Conservation (phyloP, 2,797 vertebrate genomes). For the Urophycis tenuis region DNA sequence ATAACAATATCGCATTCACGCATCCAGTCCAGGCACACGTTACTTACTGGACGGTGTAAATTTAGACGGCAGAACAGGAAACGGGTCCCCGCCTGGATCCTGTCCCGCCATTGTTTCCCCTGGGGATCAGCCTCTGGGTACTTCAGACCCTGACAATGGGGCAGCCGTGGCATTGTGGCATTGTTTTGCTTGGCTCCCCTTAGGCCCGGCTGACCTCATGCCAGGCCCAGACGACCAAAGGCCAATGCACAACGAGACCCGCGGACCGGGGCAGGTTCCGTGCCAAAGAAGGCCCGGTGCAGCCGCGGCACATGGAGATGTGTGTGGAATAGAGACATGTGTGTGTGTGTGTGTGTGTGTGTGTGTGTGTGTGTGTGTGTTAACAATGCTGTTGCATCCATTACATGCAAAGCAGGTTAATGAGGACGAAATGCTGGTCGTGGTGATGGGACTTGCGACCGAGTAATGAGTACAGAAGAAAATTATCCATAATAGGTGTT, state of each 20-base stretch:
- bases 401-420: background rate
- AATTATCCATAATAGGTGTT: background rate
- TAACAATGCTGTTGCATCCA: background rate
- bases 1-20: conserved; percentile 40
- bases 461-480: background rate
- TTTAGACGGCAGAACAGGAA: conserved; percentile 63
- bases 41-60: conserved; percentile 43
- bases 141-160: conserved; percentile 61
- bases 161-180: conserved; percentile 59
- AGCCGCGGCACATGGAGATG: conserved; percentile 7
- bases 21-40: conserved; percentile 26
- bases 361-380: background rate
- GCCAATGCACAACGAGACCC: conserved; percentile 28
- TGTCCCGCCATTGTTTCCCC: conserved; percentile 55
- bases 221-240: conserved; percentile 44
- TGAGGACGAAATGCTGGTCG: background rate
- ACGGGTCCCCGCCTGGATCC: conserved; percentile 61
- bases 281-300: conserved; percentile 31
- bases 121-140: conserved; percentile 44
- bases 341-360: background rate
- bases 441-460: background rate
- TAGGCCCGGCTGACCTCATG: conserved; percentile 26
- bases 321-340: background rate
- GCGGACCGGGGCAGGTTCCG: conserved; percentile 22
- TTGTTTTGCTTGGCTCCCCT: conserved; percentile 51